Conservation (phyloP, 1,140 invertebrate genomes). For the Mycetomoellerius zeteki region DNA sequence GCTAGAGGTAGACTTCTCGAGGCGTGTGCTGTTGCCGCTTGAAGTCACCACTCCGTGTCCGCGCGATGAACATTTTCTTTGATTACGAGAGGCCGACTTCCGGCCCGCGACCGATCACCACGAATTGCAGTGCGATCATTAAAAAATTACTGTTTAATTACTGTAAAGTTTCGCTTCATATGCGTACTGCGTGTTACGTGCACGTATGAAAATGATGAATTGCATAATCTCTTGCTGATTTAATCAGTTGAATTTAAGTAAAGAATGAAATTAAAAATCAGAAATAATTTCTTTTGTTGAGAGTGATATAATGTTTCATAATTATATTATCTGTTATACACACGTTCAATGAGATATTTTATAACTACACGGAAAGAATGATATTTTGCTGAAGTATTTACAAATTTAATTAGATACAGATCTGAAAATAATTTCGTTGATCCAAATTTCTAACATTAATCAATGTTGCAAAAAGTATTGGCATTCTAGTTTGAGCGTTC, state of each 20-base stretch:
- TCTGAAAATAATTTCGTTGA: too few species aligned
- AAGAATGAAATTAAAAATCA: neutral
- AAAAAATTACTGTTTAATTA: conserved; percentile 64
- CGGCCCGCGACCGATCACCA: conserved; percentile 38
- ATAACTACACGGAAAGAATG: too few species aligned
- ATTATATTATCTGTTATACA: neutral
- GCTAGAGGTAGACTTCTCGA: conserved; percentile 11
- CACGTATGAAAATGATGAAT: conserved; percentile 1
- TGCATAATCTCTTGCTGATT: conserved; percentile 20
- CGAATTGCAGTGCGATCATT: conserved; percentile 47
- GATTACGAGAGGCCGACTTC: conserved; percentile 58
- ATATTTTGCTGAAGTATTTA: too few species aligned
- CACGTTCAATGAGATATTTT: too few species aligned
- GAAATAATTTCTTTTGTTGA: neutral
- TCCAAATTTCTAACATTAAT: too few species aligned
- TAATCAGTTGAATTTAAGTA: conserved; percentile 7
- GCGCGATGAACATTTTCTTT: conserved; percentile 58
- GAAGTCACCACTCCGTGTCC: conserved; percentile 48
- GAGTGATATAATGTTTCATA: neutral
- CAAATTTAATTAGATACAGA: too few species aligned
- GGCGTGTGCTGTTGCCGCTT: conserved; percentile 29
- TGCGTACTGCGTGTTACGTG: conserved; percentile 20
- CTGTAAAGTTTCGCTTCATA: conserved; percentile 53
- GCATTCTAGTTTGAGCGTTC: too few species aligned
- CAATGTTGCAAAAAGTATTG: too few species aligned